A percentile compares a stretch with the other conserved stretches of the same genome.
phyloP scores from a whole-genome alignment of 2,888 invertebrate genomes.

The Brachyptera putata region DNA sequence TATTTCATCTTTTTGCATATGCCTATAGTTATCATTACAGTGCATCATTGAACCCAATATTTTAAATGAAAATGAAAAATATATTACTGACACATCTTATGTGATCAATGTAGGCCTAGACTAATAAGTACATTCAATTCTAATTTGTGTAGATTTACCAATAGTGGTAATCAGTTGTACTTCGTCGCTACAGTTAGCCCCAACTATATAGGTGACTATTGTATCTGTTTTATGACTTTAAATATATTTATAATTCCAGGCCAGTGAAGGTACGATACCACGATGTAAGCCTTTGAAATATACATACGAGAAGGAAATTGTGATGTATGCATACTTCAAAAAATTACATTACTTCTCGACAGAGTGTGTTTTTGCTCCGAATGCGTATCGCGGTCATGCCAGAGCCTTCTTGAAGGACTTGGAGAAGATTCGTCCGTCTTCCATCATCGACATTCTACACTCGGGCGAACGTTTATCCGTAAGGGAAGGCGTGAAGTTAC shows the following conservation, averaged over 20 bases:
- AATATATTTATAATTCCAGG: constrained; percentile 51
- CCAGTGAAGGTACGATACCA: constrained; percentile 76
- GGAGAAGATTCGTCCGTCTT: constrained; percentile 86
- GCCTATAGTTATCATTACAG: too few relatives aligned
- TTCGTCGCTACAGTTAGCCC: too few relatives aligned
- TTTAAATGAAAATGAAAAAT: too few relatives aligned
- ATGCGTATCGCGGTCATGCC: constrained; percentile 93
- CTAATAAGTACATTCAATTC: too few relatives aligned
- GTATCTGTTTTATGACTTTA: too few relatives aligned
- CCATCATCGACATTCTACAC: constrained; percentile 90
- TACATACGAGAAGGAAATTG: constrained; percentile 98
- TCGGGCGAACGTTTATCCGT: constrained; percentile 85
- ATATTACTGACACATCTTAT: too few relatives aligned
- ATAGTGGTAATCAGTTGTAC: too few relatives aligned
- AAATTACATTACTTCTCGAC: constrained; percentile 97
- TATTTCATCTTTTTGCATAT: too few relatives aligned
- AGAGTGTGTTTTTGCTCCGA: constrained; percentile 97
- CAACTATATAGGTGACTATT: too few relatives aligned
- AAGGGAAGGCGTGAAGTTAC: constrained; percentile 76
- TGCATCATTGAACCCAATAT: too few relatives aligned
- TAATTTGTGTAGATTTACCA: too few relatives aligned
- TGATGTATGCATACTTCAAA: constrained; percentile 97
- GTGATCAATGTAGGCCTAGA: too few relatives aligned
- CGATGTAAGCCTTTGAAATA: constrained; percentile 96
- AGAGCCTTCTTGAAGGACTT: constrained; percentile 88